Evolutionary conservation across 2,888 invertebrate species (phyloP).

Genomic region (Amphipyra berbera): DNA sequence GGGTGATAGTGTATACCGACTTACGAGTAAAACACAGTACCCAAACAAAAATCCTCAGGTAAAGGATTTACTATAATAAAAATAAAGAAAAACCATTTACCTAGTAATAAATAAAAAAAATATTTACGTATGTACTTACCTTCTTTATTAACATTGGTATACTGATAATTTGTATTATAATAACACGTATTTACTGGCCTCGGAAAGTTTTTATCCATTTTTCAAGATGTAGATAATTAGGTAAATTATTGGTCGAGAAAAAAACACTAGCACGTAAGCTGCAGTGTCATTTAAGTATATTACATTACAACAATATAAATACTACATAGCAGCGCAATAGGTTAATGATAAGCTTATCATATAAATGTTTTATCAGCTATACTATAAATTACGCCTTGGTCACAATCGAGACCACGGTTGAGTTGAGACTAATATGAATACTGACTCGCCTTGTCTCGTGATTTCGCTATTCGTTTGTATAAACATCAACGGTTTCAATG

Average conservation of each 20-base stretch:
- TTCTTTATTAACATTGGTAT: constrained; percentile 76
- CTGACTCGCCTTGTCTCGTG: constrained; percentile 27
- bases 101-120: background rate
- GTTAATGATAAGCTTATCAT: constrained; percentile 61
- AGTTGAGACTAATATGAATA: constrained; percentile 2
- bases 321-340: constrained; percentile 52
- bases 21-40: too few species aligned
- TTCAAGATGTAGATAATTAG: constrained; percentile 8
- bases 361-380: constrained; percentile 53
- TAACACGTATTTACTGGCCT: constrained; percentile 75
- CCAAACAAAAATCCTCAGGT: too few species aligned
- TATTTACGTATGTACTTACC: constrained; percentile 67
- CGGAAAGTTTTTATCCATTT: constrained; percentile 70
- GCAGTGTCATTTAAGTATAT: constrained; percentile 35
- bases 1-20: too few species aligned
- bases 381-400: constrained; percentile 35
- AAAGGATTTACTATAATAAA: background rate
- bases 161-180: constrained; percentile 81
- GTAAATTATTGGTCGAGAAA: constrained; percentile 2
- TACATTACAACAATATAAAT: constrained; percentile 51
- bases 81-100: background rate
- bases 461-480: constrained; percentile 24
- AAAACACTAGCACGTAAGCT: constrained; percentile 33
- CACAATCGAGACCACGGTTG: constrained; percentile 30
- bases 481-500: constrained; percentile 19